These are phyloP conservation scores for Thera britannica DNA, from an alignment of 2,888 invertebrate genomes.

Conservation along the genomic window DNA sequence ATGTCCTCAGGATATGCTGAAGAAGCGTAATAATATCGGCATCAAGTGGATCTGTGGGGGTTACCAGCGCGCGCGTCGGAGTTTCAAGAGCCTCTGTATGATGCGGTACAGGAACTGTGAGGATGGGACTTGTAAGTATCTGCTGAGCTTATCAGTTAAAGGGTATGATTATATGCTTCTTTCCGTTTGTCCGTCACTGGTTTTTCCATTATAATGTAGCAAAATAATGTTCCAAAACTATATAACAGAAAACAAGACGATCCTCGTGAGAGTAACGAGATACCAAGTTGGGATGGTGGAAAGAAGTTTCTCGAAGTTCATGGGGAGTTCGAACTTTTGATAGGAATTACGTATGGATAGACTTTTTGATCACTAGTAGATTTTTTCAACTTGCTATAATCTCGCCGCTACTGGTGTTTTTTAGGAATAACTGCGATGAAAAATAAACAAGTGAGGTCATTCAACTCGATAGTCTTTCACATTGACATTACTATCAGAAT, in stretches of 20 bases:
- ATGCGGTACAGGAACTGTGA: slow-evolving; percentile 72
- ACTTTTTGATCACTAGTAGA: slow-evolving; percentile 3
- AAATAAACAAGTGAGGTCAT: too few species aligned
- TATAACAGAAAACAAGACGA: slow-evolving; percentile 20
- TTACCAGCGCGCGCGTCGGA: slow-evolving; percentile 65
- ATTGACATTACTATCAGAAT: too few species aligned
- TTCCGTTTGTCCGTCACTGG: too few species aligned
- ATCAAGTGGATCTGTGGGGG: slow-evolving; percentile 68
- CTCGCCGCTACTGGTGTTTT: neutral
- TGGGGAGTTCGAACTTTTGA: slow-evolving; percentile 13
- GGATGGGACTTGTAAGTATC: slow-evolving; percentile 64
- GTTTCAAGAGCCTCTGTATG: slow-evolving; percentile 69
- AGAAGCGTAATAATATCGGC: slow-evolving; percentile 55
- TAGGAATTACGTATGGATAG: slow-evolving; percentile 1
- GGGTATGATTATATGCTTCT: too few species aligned
- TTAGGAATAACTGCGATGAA: too few species aligned
- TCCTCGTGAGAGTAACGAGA: slow-evolving; percentile 20
- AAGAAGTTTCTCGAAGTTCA: slow-evolving; percentile 1
- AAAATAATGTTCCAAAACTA: slow-evolving; percentile 21
- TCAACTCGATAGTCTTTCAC: too few species aligned
- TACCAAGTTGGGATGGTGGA: slow-evolving; percentile 34
- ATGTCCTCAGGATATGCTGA: slow-evolving; percentile 65
- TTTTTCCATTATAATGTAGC: neutral
- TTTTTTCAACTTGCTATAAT: neutral
- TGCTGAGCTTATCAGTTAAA: neutral